These are phyloP conservation scores for Homalodisca vitripennis DNA, from an alignment of 1,140 invertebrate species.

Conservation along the genomic window DNA sequence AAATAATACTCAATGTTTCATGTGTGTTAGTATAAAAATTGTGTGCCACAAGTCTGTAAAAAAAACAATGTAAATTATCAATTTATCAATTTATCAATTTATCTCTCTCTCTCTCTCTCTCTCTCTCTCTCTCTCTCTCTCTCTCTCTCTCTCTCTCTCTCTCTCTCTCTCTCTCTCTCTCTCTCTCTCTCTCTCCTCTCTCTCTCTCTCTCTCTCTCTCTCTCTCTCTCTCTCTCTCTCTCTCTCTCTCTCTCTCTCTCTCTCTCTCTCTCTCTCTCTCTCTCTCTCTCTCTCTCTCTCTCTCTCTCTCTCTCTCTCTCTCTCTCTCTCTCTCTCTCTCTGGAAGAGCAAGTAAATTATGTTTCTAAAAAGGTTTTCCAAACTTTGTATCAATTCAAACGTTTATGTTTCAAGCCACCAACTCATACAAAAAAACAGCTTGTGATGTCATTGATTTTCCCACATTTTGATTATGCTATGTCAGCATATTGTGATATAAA, in stretches of 20 bases:
- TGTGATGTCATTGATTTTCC: too few species aligned
- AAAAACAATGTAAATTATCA: too few species aligned
- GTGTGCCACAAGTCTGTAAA: too few species aligned
- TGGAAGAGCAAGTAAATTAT: constrained; percentile 8
- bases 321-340: constrained; percentile 38
- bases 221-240: constrained; percentile 37
- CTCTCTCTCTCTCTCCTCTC: constrained; percentile 38
- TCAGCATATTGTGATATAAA: too few species aligned
- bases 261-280: constrained; percentile 40
- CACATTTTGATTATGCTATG: too few species aligned
- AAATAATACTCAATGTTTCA: too few species aligned
- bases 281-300: constrained; percentile 41
- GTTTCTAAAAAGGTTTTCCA: background rate
- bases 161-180: constrained; percentile 38
- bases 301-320: constrained; percentile 41
- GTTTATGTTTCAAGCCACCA: too few species aligned
- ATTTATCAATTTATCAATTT: constrained; percentile 36
- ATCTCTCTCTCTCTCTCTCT: constrained; percentile 38
- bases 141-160: constrained; percentile 39
- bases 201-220: constrained; percentile 36
- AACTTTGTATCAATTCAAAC: background rate
- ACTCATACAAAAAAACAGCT: too few species aligned
- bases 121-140: constrained; percentile 39
- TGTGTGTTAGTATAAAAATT: too few species aligned
- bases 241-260: constrained; percentile 39